A percentile compares a stretch with the other conserved stretches of the same genome.
These are phyloP conservation scores for Petrocephalus zakoni DNA, from an alignment of 2,113 vertebrate genomes.

Conservation along the genomic window DNA sequence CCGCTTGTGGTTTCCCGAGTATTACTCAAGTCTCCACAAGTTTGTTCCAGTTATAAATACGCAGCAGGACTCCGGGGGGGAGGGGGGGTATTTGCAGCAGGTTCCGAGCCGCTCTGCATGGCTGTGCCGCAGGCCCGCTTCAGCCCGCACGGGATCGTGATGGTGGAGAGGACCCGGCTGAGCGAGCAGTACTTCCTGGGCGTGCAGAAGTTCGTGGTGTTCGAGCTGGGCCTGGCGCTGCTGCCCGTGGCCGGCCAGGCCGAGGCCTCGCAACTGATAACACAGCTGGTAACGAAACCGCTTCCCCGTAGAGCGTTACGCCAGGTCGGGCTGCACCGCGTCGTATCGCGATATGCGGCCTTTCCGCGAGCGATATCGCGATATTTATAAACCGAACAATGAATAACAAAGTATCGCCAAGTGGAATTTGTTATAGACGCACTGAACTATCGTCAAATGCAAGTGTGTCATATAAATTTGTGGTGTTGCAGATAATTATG, in stretches of 20 bases:
- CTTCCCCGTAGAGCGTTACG: neutral
- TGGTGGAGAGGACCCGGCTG: constrained; percentile 76
- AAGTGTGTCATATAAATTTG: neutral
- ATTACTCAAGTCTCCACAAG: neutral
- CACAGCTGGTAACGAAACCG: constrained; percentile 69
- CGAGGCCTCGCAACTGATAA: constrained; percentile 78
- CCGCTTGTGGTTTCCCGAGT: neutral
- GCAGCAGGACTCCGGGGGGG: neutral
- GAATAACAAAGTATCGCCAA: neutral
- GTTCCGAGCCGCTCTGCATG: neutral
- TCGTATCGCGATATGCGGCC: neutral
- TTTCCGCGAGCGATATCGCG: neutral
- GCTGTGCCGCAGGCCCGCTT: constrained; percentile 52
- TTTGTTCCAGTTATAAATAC: neutral
- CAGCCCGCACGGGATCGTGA: constrained; percentile 65
- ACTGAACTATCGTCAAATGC: too few species aligned
- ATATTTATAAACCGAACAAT: neutral
- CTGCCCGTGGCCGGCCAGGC: constrained; percentile 70
- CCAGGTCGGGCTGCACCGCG: neutral
- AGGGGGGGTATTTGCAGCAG: too few species aligned
- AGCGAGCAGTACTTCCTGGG: constrained; percentile 77
- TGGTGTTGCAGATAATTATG: neutral
- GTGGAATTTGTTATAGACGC: neutral
- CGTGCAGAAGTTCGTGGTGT: constrained; percentile 77
- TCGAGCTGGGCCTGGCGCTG: constrained; percentile 82